phyloP scores from a whole-genome alignment of 2,113 vertebrate species.

The Phyllostomus hastatus region DNA sequence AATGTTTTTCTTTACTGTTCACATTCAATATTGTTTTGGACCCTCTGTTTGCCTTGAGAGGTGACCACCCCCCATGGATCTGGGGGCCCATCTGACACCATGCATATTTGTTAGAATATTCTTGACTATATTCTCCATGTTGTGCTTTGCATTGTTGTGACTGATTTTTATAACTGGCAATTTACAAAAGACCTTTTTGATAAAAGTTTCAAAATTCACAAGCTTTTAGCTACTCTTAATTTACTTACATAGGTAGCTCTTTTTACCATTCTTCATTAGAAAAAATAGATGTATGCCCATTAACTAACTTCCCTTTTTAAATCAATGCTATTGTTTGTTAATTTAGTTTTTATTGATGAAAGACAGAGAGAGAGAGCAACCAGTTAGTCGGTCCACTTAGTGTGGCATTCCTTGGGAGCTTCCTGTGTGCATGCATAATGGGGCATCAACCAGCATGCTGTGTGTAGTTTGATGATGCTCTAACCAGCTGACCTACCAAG shows the following conservation, averaged over 20 bases:
- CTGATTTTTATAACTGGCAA: not conserved
- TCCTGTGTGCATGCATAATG: no score
- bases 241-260: slow-evolving; percentile 10
- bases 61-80: not conserved
- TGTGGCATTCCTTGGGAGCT: no score
- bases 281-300: slow-evolving; percentile 71
- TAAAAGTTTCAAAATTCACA: not conserved
- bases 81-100: not conserved
- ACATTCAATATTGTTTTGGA: not conserved
- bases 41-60: not conserved
- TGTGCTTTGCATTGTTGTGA: not conserved
- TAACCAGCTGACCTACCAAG: no score
- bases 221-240: not conserved
- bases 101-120: not conserved
- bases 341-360: no score
- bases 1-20: not conserved
- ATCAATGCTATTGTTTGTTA: not conserved
- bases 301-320: slow-evolving; percentile 71
- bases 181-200: slow-evolving; percentile 1
- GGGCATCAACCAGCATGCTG: no score
- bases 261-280: slow-evolving; percentile 69
- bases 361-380: no score
- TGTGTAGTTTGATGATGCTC: no score
- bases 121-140: not conserved
- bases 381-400: no score